A percentile compares a stretch with the other conserved stretches of the same genome.
Evolutionary conservation across 1,140 invertebrate genomes (phyloP).

Genomic region (Dinoponera quadriceps): DNA sequence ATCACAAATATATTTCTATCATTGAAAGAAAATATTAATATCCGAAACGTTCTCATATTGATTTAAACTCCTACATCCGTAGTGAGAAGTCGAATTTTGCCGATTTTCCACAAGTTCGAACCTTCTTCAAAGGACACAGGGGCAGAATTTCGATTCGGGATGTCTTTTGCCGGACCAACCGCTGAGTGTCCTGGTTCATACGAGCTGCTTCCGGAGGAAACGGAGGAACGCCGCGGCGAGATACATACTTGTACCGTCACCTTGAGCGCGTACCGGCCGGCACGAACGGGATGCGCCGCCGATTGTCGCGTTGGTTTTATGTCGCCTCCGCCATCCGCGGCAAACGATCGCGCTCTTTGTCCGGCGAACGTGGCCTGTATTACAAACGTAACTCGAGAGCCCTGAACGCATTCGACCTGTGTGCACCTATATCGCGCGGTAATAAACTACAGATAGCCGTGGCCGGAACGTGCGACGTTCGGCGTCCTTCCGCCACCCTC

Average conservation of each 20-base stretch:
- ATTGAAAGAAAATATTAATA: too few relatives aligned
- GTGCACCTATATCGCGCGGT: constrained; percentile 75
- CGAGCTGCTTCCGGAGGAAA: background rate
- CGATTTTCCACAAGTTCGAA: too few relatives aligned
- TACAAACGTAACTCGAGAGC: constrained; percentile 77
- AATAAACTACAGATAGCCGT: constrained; percentile 75
- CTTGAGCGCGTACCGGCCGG: background rate
- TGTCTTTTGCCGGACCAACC: background rate
- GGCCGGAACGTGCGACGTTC: background rate
- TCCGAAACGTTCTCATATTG: too few relatives aligned
- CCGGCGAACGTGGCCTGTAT: constrained; percentile 72
- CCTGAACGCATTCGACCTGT: constrained; percentile 29
- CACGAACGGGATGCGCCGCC: constrained; percentile 40
- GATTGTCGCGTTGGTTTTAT: constrained; percentile 73
- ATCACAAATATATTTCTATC: too few relatives aligned
- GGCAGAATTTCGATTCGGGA: too few relatives aligned
- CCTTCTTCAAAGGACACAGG: too few relatives aligned
- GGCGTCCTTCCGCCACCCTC: background rate
- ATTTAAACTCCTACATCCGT: too few relatives aligned
- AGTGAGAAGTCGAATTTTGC: too few relatives aligned
- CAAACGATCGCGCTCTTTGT: constrained; percentile 52
- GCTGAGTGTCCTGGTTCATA: background rate
- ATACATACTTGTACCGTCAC: background rate
- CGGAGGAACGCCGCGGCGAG: background rate
- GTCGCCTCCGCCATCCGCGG: constrained; percentile 51